Evolutionary conservation across 2,888 invertebrate species (phyloP), one percentile per base, ranked within the genome.

Genomic region (Elmis aenea): DNA sequence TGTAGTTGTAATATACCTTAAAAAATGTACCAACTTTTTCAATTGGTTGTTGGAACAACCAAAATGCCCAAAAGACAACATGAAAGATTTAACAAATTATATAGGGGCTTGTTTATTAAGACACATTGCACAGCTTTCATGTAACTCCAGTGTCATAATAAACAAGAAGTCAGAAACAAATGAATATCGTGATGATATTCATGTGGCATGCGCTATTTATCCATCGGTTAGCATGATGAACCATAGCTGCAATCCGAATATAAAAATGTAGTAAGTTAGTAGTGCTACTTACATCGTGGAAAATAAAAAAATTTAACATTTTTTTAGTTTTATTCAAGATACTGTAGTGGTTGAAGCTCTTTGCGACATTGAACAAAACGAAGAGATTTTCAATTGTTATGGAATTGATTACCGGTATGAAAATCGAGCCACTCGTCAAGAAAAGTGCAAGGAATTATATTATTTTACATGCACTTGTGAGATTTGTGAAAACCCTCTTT

Each of bases 151-250:
- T 42, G 55, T 61, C 21, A 62, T 64, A 22, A 55, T 58, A 42
- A 64, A 66, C 37, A 62, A 60, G 59, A 53, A 37, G 23, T 6
- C 27, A 3, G 27, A 32, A 6, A 45, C 61, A 62, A n/a, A 71
- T 74, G 50, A 65, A 77, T n/a, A n/a, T n/a, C n/a, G n/a, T n/a
- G n/a, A n/a, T n/a, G n/a, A n/a, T n/a, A 31, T 29, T 8, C 21
- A 40, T 22, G 28, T 62, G 29, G 91, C 87, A 1, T 83, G 89
- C 2, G 91, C 84, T 1, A 85, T 93, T 57, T 91, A 85, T 62
- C 87, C 92, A 0, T 81, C 87, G 1, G 80, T 88, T 0, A 87
- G 90, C 54, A 80, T 93, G 70, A 86, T 93, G 80, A 96, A 95
- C 66, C 95, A 96, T 68, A 85, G 91, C 0, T 95, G 95, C 62